Conservation (phyloP, 1,140 invertebrate genomes). For the Bathynomus jamesi region DNA sequence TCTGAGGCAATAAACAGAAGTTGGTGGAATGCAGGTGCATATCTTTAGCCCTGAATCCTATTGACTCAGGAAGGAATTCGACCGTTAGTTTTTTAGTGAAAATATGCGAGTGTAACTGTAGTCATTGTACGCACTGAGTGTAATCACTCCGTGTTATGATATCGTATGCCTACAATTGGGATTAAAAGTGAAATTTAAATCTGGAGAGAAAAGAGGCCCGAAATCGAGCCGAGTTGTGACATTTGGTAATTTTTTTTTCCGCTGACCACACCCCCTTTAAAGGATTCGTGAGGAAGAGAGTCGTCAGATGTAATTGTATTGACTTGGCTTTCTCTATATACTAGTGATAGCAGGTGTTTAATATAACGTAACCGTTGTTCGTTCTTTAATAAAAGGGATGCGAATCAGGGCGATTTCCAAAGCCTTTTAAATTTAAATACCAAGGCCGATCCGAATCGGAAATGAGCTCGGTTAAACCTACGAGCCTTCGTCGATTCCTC, state of each 20-base stretch:
- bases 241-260: background rate
- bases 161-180: background rate
- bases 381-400: background rate
- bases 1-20: background rate
- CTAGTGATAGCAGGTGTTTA: background rate
- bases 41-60: too few species aligned
- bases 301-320: background rate
- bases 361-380: background rate
- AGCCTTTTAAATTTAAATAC: too few species aligned
- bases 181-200: background rate
- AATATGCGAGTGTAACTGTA: background rate
- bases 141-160: background rate
- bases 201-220: background rate
- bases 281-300: background rate
- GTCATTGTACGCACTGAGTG: background rate
- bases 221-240: background rate
- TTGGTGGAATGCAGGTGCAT: too few species aligned
- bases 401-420: background rate
- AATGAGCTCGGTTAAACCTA: too few species aligned
- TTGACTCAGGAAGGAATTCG: too few species aligned
- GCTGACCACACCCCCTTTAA: background rate
- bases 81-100: too few species aligned
- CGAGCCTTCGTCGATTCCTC: too few species aligned
- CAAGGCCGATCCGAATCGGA: too few species aligned
- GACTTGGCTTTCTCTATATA: background rate